Evolutionary conservation across 1,140 invertebrate species (phyloP).

Genomic region (Lysiphlebus fabarum): DNA sequence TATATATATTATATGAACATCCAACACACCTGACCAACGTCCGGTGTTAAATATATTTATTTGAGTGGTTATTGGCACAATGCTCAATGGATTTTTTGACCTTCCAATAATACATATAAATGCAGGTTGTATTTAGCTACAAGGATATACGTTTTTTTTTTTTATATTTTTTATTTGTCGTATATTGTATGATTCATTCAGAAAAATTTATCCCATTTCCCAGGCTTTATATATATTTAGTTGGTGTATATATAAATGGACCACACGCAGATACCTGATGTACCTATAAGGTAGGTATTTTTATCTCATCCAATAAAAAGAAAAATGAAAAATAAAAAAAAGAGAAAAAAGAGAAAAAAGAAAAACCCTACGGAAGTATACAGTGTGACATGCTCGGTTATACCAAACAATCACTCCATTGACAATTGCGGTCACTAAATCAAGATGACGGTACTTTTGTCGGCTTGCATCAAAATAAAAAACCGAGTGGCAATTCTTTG

Average conservation of each 20-base stretch:
- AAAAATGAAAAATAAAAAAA: constrained; percentile 8
- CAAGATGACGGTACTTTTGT: constrained; percentile 36
- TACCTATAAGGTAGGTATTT: too few relatives aligned
- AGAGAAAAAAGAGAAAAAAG: constrained; percentile 16
- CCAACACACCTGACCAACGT: neutral
- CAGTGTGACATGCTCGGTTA: constrained; percentile 22
- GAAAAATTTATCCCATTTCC: too few relatives aligned
- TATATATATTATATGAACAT: too few relatives aligned
- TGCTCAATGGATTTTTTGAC: too few relatives aligned
- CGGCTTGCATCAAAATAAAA: constrained; percentile 25
- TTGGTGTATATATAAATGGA: constrained; percentile 9
- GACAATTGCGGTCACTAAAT: constrained; percentile 37
- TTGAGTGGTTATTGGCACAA: neutral
- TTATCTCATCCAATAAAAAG: neutral
- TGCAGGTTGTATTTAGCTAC: too few relatives aligned
- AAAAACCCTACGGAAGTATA: constrained; percentile 22
- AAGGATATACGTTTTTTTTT: too few relatives aligned
- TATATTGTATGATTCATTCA: too few relatives aligned
- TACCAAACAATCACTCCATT: constrained; percentile 33
- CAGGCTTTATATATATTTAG: too few relatives aligned
- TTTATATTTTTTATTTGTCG: too few relatives aligned
- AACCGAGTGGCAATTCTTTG: constrained; percentile 30
- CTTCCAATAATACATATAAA: too few relatives aligned
- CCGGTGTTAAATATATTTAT: neutral
- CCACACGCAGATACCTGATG: constrained; percentile 30